Conservation (phyloP, 2,797 vertebrate genomes). For the Clarias fuscus region DNA sequence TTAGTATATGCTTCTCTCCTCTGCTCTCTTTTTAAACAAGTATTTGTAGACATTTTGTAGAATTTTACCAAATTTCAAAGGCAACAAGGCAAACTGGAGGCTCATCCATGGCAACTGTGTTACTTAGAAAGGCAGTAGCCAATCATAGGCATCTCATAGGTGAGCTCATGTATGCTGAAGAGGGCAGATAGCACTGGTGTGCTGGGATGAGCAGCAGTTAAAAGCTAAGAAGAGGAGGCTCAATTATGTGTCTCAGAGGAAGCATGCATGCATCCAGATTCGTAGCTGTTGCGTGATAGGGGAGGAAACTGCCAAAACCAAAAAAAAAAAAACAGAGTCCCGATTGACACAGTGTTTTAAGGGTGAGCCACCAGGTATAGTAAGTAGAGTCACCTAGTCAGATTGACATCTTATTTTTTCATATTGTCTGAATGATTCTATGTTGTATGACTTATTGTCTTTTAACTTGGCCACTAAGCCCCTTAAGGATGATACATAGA, state of each 20-base stretch:
- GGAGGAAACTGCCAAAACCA: neutral
- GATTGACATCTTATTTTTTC: neutral
- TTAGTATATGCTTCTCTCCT: neutral
- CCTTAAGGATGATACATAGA: no score
- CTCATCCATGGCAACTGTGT: neutral
- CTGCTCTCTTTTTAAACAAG: neutral
- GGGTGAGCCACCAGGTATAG: neutral
- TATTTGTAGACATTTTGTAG: neutral
- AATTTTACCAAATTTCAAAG: neutral
- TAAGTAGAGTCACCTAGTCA: neutral
- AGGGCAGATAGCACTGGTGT: neutral
- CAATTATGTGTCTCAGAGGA: neutral
- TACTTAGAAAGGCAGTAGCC: neutral
- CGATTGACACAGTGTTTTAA: neutral
- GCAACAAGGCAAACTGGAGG: neutral
- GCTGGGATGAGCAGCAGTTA: neutral
- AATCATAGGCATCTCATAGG: neutral
- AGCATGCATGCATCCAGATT: neutral
- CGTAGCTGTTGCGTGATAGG: neutral
- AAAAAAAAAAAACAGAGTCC: neutral
- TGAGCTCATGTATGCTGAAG: neutral
- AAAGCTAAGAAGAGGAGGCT: neutral
- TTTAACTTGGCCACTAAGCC: no score
- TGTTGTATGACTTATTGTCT: no score
- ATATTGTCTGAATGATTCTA: neutral